These are phyloP conservation scores for Drosophila yooni DNA, from an alignment of 2,888 invertebrate species.

Conservation along the genomic window DNA sequence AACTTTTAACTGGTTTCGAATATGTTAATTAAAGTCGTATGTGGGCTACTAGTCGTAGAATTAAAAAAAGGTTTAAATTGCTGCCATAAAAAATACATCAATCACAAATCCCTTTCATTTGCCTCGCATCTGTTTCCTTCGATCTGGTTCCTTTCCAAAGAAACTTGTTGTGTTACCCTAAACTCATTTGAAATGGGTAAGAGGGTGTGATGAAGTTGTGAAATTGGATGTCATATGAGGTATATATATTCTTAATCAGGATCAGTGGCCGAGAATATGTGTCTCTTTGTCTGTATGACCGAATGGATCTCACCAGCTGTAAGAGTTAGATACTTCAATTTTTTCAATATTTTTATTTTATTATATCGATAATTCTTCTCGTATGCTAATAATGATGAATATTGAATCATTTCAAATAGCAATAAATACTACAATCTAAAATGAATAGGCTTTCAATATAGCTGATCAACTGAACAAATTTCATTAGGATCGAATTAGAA, in stretches of 20 bases:
- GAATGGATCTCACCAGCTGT: too few relatives aligned
- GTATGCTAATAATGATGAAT: too few relatives aligned
- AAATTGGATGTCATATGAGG: not conserved
- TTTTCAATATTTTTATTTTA: not conserved
- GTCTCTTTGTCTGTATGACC: not conserved
- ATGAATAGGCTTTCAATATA: not conserved
- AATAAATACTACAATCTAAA: not conserved
- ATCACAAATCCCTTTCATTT: not conserved
- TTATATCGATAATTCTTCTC: not conserved
- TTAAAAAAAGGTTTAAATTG: not conserved
- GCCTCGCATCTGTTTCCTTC: not conserved
- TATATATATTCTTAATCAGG: not conserved
- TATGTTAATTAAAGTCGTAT: slow-evolving; percentile 43
- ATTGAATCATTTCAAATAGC: not conserved
- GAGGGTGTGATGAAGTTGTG: not conserved
- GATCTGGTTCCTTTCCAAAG: not conserved
- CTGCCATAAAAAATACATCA: not conserved
- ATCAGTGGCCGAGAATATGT: not conserved
- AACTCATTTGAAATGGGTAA: not conserved
- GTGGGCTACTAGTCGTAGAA: slow-evolving; percentile 24
- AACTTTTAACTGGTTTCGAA: slow-evolving; percentile 32
- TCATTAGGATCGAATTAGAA: not conserved
- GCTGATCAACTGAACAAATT: not conserved
- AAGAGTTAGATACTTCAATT: not conserved
- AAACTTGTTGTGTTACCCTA: not conserved